Evolutionary conservation across 1,140 invertebrate species (phyloP).

Genomic region (Drosophila kepulauana): DNA sequence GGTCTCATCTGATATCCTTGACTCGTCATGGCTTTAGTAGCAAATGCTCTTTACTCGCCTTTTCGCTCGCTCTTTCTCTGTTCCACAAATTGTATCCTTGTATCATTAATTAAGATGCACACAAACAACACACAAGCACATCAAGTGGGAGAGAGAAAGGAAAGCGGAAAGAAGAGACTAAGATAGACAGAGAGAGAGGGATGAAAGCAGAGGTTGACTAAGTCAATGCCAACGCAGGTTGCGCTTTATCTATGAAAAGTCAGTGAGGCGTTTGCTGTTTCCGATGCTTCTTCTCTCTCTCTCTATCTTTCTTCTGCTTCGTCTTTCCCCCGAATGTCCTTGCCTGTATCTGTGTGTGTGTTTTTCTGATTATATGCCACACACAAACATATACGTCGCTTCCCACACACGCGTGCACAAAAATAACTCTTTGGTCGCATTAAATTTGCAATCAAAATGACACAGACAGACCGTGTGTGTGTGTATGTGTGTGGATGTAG

Average conservation of each 20-base stretch:
- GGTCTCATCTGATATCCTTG: constrained; percentile 38
- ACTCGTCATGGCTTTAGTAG: constrained; percentile 17
- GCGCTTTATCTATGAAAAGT: constrained; percentile 49
- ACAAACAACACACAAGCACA: constrained; percentile 4
- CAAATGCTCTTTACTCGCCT: constrained; percentile 5
- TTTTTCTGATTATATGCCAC: constrained; percentile 20
- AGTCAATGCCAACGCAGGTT: constrained; percentile 28
- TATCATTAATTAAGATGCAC: constrained; percentile 59
- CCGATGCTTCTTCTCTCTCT: constrained; percentile 2
- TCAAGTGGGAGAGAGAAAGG: background rate
- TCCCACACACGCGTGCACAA: constrained; percentile 14
- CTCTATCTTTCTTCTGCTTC: background rate
- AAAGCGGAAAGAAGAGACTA: background rate
- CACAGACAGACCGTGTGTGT: constrained; percentile 2
- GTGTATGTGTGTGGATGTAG: background rate
- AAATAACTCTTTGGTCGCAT: constrained; percentile 39
- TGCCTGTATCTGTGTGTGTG: constrained; percentile 1
- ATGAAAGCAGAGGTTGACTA: background rate
- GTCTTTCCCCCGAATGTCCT: background rate
- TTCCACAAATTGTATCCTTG: constrained; percentile 45
- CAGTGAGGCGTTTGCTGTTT: constrained; percentile 7
- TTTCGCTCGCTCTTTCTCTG: background rate
- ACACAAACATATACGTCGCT: background rate
- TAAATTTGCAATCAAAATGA: constrained; percentile 42
- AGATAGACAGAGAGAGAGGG: background rate